Evolutionary conservation across 2,888 invertebrate species (phyloP).

Genomic region (Elgonia sp.): DNA sequence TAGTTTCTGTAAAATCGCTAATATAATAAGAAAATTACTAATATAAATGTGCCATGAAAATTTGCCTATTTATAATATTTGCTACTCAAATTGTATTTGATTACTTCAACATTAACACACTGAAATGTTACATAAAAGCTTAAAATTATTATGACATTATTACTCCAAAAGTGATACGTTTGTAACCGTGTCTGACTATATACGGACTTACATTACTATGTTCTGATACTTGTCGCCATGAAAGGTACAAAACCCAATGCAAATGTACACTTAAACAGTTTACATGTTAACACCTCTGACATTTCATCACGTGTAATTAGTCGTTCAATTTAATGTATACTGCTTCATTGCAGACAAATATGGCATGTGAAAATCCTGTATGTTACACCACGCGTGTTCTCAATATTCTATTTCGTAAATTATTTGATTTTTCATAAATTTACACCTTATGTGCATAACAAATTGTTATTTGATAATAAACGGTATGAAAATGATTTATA

Average conservation of each 20-base stretch:
- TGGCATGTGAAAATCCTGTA: constrained; percentile 21
- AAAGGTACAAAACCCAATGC: constrained; percentile 28
- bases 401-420: neutral
- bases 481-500: no score
- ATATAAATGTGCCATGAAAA: no score
- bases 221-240: neutral
- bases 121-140: neutral
- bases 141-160: neutral
- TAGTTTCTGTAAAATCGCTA: no score
- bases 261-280: constrained; percentile 44
- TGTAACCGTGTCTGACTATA: neutral
- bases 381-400: neutral
- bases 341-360: constrained; percentile 28
- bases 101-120: no score
- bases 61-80: no score
- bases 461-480: neutral
- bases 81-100: no score
- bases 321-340: constrained; percentile 17
- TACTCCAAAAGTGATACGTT: neutral
- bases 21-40: no score
- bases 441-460: neutral
- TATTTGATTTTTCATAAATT: neutral
- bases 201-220: neutral
- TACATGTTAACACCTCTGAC: constrained; percentile 48
- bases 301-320: constrained; percentile 42